Conservation (phyloP, 2,888 invertebrate genomes). For the Harpalus rufipes region DNA sequence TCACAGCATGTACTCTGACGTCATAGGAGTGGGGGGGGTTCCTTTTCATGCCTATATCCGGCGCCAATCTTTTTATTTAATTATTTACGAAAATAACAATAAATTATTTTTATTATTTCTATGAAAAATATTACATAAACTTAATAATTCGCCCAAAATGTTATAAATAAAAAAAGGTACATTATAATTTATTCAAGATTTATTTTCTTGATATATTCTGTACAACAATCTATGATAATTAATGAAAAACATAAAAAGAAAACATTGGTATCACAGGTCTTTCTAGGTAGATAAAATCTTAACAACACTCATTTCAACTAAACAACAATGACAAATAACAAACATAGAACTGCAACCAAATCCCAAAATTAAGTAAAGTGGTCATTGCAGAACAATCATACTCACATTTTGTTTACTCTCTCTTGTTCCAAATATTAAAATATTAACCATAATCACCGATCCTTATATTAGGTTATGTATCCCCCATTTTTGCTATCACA, state of each 20-base stretch:
- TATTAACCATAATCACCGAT: conserved; percentile 42
- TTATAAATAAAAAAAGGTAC: too few relatives aligned
- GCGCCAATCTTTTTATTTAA: too few relatives aligned
- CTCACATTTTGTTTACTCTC: conserved; percentile 1
- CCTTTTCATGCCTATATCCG: too few relatives aligned
- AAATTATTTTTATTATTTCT: too few relatives aligned
- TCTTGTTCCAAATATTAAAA: conserved; percentile 24
- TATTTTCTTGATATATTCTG: conserved; percentile 65
- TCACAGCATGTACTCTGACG: too few relatives aligned
- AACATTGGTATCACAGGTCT: conserved; percentile 67
- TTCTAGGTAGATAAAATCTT: conserved; percentile 66
- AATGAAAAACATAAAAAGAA: conserved; percentile 66
- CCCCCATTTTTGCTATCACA: conserved; percentile 54
- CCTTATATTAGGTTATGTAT: conserved; percentile 38
- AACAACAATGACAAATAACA: conserved; percentile 56
- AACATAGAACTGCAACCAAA: conserved; percentile 64
- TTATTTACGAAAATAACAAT: too few relatives aligned
- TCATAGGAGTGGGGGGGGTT: too few relatives aligned
- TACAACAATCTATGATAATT: conserved; percentile 66
- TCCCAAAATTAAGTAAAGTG: conserved; percentile 51
- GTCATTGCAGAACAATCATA: conserved; percentile 44
- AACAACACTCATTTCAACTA: conserved; percentile 59
- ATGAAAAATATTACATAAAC: too few relatives aligned
- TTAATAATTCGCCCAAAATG: too few relatives aligned
- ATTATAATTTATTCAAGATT: conserved; percentile 53